Base-by-base conservation (phyloP, 1,140 invertebrate species). In the Cyrtorhinus lividipennis region DNA sequence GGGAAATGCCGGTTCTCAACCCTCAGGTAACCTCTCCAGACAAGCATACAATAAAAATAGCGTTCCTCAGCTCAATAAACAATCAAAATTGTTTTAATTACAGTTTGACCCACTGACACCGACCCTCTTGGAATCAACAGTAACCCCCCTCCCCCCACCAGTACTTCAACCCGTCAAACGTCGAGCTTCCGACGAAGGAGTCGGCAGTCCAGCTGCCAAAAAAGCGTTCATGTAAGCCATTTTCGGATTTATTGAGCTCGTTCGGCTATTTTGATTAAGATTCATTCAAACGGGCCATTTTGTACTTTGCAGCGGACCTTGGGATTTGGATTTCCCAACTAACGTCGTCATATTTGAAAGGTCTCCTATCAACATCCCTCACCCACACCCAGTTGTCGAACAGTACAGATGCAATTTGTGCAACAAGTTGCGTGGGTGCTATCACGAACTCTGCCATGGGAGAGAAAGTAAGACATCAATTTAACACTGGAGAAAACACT, bases 301-400 rank as follows among this genome's bases (percentile, higher is more conserved):
- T 15, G 5, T 38, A 8, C 15, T 68, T 70, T 74, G 63, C 69
- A 86, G 84, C 24, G 93, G 93, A 2, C 94, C 92, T 18, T 98
- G 93, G 92, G 93, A 98, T 74, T 81, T 97, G 69, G 92, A 96
- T 72, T 82, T 97, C 64, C 81, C 84, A 26, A 94, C 92, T 25
- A 97, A 96, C 82, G 88, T 88, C 44, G 85, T 95, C n/a, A 91
- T 96, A 69, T 89, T 85, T 71, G 92, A 96, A 73, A 77, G 91
- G 63, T 81, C 85, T 12, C 88, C 88, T 0, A 86, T 86, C 62
- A 83, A 84, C 66, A 80, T 88, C 57, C 86, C 88, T n/a, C 92
- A 95, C 68, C 89, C 93, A 24, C 90, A 95, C 80, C 93, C 93
- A 1, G 92, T 95, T 70, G 82, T 90, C 15, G 94, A 98, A 75